These are phyloP conservation scores for Meandrina meandrites DNA, from an alignment of 92 coral and sea anemone species.

Conservation along the genomic window DNA sequence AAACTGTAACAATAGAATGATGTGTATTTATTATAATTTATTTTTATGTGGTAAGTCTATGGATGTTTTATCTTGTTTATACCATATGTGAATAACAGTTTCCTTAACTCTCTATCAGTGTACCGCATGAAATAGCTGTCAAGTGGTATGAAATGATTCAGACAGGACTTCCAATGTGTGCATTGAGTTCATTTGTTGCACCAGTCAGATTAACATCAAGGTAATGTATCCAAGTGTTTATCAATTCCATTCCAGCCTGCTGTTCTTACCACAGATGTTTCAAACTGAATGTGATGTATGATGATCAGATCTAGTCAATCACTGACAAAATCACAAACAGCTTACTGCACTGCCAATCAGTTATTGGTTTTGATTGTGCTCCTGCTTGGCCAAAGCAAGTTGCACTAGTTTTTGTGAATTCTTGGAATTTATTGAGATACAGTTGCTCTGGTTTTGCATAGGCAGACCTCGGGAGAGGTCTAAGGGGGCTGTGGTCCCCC, in stretches of 20 bases:
- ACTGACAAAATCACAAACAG: not conserved
- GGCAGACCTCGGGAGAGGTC: no score
- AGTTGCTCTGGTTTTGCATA: no score
- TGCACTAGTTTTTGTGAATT: no score
- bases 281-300: not conserved
- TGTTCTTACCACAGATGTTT: not conserved
- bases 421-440: no score
- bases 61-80: no score
- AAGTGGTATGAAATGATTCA: constrained; percentile 99
- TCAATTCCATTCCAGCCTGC: not conserved
- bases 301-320: no score
- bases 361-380: not conserved
- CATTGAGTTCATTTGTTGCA: constrained; percentile 81
- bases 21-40: no score
- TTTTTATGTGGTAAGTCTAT: no score
- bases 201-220: constrained; percentile 75
- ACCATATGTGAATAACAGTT: not conserved
- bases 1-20: no score
- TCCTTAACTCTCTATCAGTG: constrained; percentile 46
- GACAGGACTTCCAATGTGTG: constrained; percentile 94
- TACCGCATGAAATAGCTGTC: constrained; percentile 90
- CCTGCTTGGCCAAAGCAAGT: not conserved
- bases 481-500: no score
- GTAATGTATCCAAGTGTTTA: constrained; percentile 48
- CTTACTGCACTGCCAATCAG: not conserved